These are phyloP conservation scores for Hydrophis major DNA, from an alignment of 2,797 vertebrate genomes.

Conservation along the genomic window DNA sequence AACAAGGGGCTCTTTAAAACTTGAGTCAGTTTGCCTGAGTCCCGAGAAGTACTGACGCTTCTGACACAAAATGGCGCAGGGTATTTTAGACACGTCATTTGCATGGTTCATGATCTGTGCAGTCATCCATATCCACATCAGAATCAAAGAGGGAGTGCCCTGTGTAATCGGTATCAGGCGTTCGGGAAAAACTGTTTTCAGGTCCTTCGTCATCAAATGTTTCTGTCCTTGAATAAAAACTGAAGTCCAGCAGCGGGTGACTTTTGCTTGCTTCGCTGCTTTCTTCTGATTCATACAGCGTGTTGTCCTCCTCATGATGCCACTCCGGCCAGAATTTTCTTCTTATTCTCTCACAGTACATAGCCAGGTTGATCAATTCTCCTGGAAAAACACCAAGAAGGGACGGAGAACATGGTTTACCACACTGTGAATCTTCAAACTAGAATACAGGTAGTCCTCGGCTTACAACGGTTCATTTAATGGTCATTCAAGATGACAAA, in stretches of 20 bases:
- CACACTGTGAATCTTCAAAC: not conserved
- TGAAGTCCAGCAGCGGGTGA: constrained; percentile 82
- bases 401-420: constrained; percentile 1
- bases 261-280: constrained; percentile 84
- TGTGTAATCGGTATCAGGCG: constrained; percentile 87
- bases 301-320: constrained; percentile 90
- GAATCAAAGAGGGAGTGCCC: constrained; percentile 94
- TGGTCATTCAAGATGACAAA: not conserved
- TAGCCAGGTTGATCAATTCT: constrained; percentile 93
- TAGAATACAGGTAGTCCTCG: not conserved
- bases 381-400: constrained; percentile 71
- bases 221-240: constrained; percentile 94
- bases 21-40: constrained; percentile 35
- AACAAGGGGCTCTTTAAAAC: constrained; percentile 37
- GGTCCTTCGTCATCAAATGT: constrained; percentile 86
- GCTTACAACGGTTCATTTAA: not conserved
- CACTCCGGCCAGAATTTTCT: constrained; percentile 96
- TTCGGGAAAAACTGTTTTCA: constrained; percentile 83
- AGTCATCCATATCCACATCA: constrained; percentile 90
- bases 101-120: constrained; percentile 82
- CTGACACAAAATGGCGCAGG: constrained; percentile 17
- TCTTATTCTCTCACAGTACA: constrained; percentile 96
- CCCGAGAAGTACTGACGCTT: constrained; percentile 47
- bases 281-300: constrained; percentile 83
- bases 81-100: constrained; percentile 67